Conservation (phyloP, 2,888 invertebrate genomes). For the Cephalotes varians region DNA sequence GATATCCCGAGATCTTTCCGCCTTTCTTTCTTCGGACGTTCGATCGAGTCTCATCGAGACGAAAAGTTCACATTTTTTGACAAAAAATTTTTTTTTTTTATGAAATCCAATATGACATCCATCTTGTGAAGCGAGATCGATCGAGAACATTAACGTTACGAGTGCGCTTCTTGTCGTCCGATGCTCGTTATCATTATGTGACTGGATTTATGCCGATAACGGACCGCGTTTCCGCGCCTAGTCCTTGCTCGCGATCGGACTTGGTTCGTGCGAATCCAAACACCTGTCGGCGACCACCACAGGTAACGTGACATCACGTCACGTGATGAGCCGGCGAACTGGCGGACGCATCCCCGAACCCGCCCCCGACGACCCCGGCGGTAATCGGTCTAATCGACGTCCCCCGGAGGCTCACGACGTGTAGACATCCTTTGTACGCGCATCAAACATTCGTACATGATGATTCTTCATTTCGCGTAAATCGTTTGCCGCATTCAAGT, state of each 20-base stretch:
- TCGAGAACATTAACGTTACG: conserved; percentile 50
- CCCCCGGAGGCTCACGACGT: conserved; percentile 70
- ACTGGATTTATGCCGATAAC: conserved; percentile 71
- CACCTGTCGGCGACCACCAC: conserved; percentile 75
- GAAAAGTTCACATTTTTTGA: background rate
- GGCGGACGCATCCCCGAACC: conserved; percentile 53
- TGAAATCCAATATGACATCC: background rate
- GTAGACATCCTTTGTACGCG: conserved; percentile 28
- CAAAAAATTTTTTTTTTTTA: background rate
- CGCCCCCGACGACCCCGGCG: conserved; percentile 54
- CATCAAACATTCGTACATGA: conserved; percentile 49
- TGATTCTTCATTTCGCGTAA: conserved; percentile 15
- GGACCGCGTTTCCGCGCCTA: conserved; percentile 54
- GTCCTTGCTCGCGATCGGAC: conserved; percentile 54
- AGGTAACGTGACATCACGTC: conserved; percentile 82
- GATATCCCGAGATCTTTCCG: background rate
- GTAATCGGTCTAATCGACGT: conserved; percentile 76
- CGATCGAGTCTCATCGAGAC: background rate
- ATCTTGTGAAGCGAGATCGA: conserved; percentile 10
- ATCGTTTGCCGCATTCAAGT: background rate
- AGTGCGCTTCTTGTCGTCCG: conserved; percentile 52
- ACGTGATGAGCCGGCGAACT: conserved; percentile 71
- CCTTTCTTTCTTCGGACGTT: background rate
- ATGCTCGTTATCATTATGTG: conserved; percentile 70
- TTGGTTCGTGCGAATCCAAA: conserved; percentile 72